Percentiles rank a stretch among this genome's conserved stretches.
Evolutionary conservation across 2,888 invertebrate genomes (phyloP).

Genomic region (Phorcus lineatus): DNA sequence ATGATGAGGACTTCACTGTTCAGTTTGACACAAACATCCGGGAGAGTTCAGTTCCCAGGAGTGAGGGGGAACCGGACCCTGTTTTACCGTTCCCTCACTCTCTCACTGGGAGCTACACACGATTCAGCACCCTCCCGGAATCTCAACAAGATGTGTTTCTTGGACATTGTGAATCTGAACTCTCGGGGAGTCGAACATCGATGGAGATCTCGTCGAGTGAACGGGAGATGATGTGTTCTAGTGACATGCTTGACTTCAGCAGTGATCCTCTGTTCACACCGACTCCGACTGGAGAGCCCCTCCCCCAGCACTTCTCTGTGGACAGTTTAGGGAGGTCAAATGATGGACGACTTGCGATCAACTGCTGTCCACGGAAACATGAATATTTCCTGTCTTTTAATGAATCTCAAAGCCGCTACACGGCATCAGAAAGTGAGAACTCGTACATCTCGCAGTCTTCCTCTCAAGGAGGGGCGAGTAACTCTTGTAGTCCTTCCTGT

Average conservation of each 20-base stretch:
- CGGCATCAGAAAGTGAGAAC: conserved; percentile 62
- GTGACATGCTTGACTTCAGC: conserved; percentile 68
- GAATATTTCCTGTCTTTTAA: conserved; percentile 68
- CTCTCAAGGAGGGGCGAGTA: conserved; percentile 44
- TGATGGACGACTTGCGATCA: conserved; percentile 57
- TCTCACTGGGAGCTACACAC: conserved; percentile 42
- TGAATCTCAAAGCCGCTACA: conserved; percentile 56
- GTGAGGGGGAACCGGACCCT: conserved; percentile 46
- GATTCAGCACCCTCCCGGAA: conserved; percentile 39
- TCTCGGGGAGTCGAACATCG: conserved; percentile 63
- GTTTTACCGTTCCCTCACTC: conserved; percentile 33
- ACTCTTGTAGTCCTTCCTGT: conserved; percentile 32
- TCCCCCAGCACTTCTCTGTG: conserved; percentile 38
- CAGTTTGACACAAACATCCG: conserved; percentile 68
- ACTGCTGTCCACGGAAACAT: conserved; percentile 66
- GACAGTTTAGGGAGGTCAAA: conserved; percentile 50
- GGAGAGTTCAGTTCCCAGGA: conserved; percentile 53
- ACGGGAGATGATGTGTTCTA: conserved; percentile 69
- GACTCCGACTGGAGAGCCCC: conserved; percentile 51
- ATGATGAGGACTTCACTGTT: conserved; percentile 73
- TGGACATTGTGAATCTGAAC: conserved; percentile 63
- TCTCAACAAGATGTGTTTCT: conserved; percentile 40
- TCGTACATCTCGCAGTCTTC: conserved; percentile 49
- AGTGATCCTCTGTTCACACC: conserved; percentile 70
- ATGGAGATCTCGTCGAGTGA: conserved; percentile 70